phyloP scores from a whole-genome alignment of 1,140 invertebrate genomes.

The Adelges cooleyi region DNA sequence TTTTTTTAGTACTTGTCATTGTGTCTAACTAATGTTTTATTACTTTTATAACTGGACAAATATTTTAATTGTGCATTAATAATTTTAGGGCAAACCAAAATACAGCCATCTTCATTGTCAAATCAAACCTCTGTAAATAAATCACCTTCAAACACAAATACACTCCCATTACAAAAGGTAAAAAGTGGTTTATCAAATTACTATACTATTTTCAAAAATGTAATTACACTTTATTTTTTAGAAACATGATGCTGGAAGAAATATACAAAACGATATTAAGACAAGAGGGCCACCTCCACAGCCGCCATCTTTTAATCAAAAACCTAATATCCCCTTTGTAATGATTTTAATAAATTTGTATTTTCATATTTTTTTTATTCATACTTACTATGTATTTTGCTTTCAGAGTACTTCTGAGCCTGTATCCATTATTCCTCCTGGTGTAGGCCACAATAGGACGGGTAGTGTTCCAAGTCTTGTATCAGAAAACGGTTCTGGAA shows the following conservation, averaged over 20 bases:
- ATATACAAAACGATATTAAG: conserved; percentile 31
- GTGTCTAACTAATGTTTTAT: too few species aligned
- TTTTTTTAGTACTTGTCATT: too few species aligned
- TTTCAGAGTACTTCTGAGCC: conserved; percentile 36
- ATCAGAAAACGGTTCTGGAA: conserved; percentile 10
- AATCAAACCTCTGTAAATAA: not conserved
- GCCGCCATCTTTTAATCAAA: conserved; percentile 42
- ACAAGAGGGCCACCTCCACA: conserved; percentile 45
- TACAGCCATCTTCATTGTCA: not conserved
- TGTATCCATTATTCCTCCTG: conserved; percentile 29
- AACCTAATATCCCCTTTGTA: conserved; percentile 39
- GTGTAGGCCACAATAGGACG: conserved; percentile 23
- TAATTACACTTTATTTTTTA: not conserved
- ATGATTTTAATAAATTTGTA: not conserved
- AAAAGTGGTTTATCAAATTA: not conserved
- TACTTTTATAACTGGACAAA: too few species aligned
- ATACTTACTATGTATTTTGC: conserved; percentile 16
- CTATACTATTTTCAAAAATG: too few species aligned
- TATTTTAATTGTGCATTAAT: too few species aligned
- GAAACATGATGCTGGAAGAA: conserved; percentile 30
- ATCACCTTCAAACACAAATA: conserved; percentile 11
- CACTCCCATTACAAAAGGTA: conserved; percentile 13
- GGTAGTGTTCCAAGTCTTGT: conserved; percentile 32
- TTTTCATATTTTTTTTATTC: conserved; percentile 13
- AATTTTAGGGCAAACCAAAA: not conserved